A percentile compares a stretch with the other conserved stretches of the same genome.
These are phyloP conservation scores for Aleiodes sp. DNA, from an alignment of 1,140 invertebrate genomes.

Conservation along the genomic window DNA sequence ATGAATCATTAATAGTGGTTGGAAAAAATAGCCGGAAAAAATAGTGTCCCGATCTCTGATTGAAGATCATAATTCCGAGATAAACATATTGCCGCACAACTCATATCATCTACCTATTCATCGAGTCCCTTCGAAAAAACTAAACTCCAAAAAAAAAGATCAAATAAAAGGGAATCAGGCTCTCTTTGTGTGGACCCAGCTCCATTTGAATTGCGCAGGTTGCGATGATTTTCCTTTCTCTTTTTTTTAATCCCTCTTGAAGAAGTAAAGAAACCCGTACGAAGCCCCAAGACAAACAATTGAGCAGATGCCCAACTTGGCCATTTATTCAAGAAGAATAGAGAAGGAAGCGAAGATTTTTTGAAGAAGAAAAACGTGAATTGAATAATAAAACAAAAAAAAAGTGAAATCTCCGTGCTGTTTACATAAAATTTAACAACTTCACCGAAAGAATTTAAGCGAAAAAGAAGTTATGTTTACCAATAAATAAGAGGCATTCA, in stretches of 20 bases:
- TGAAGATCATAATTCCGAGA: no score
- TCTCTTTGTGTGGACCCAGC: not conserved
- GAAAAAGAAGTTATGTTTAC: no score
- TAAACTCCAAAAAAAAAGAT: not conserved
- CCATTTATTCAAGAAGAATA: not conserved
- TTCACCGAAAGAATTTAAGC: not conserved
- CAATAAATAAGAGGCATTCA: no score
- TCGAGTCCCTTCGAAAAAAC: not conserved
- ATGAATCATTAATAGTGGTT: no score
- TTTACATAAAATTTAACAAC: not conserved
- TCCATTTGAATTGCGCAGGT: not conserved
- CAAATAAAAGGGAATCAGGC: not conserved
- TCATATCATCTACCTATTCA: not conserved
- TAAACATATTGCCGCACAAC: no score
- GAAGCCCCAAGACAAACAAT: not conserved
- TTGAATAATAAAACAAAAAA: not conserved
- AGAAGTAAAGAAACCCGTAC: no score
- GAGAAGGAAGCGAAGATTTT: not conserved
- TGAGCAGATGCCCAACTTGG: constrained; percentile 6
- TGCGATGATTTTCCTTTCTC: not conserved
- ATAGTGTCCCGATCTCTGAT: no score
- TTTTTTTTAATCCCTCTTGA: not conserved
- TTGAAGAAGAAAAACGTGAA: not conserved
- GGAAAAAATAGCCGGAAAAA: no score
- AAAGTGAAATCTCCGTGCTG: not conserved